Evolutionary conservation across 2,888 invertebrate genomes (phyloP).

Genomic region (Aleiodes testaceus): DNA sequence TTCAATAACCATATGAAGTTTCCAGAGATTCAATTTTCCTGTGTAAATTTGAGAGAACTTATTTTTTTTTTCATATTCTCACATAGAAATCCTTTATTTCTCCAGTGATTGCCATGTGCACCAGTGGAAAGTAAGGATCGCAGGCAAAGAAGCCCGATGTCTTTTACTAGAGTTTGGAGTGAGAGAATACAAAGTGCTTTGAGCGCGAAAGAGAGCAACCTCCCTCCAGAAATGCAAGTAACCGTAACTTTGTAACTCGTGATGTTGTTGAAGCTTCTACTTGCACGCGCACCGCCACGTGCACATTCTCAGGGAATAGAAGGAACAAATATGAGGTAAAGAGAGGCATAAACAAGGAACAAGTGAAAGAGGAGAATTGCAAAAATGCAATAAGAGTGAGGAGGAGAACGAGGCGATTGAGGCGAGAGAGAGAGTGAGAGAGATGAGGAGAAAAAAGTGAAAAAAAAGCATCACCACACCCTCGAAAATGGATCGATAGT

Average conservation of each 20-base stretch:
- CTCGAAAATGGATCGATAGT: conserved; percentile 58
- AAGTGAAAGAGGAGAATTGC: conserved; percentile 43
- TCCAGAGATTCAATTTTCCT: not conserved
- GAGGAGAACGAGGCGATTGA: conserved; percentile 46
- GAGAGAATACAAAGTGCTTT: conserved; percentile 1
- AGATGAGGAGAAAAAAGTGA: conserved; percentile 43
- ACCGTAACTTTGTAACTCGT: conserved; percentile 44
- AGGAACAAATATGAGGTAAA: conserved; percentile 41
- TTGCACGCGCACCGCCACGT: conserved; percentile 59
- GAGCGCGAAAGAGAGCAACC: conserved; percentile 35
- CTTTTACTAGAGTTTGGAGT: not conserved
- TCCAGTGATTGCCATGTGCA: not conserved
- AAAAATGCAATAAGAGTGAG: conserved; percentile 37
- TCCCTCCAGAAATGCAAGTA: conserved; percentile 31
- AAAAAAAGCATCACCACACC: conserved; percentile 42
- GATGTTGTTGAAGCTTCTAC: not conserved
- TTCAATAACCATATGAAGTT: conserved; percentile 10
- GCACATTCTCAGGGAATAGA: conserved; percentile 52
- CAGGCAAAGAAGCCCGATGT: conserved; percentile 4
- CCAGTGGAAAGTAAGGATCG: conserved; percentile 11
- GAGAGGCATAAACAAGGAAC: conserved; percentile 32
- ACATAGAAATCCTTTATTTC: not conserved
- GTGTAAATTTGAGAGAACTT: no score
- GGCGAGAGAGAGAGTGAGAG: conserved; percentile 32
- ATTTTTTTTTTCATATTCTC: not conserved